These are phyloP conservation scores for Beris chalybata DNA, from an alignment of 2,888 invertebrate species.

Conservation along the genomic window DNA sequence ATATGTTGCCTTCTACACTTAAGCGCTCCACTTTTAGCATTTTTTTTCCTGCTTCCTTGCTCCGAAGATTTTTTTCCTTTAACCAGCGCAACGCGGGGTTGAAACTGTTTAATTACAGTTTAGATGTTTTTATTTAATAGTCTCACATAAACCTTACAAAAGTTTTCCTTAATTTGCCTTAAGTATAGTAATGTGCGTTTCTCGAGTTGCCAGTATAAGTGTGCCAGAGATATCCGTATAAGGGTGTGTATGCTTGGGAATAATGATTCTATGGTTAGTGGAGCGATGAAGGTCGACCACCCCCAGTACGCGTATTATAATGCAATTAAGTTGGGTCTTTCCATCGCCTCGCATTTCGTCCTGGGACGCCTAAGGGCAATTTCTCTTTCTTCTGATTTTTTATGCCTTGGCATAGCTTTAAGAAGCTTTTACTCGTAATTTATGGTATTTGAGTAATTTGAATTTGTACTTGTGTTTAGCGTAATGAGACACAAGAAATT, in stretches of 20 bases:
- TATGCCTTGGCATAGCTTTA: no score
- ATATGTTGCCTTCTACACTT: conserved; percentile 34
- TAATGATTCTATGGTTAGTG: not conserved
- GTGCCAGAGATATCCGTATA: no score
- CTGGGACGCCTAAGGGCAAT: not conserved
- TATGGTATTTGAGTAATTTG: no score
- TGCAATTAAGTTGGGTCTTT: not conserved
- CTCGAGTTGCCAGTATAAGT: no score
- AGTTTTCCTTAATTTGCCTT: conserved; percentile 1
- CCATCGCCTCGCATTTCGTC: not conserved
- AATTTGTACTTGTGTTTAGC: no score
- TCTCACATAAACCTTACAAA: conserved; percentile 8
- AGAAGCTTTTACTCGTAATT: no score
- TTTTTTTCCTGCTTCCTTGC: no score
- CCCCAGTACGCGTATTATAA: not conserved
- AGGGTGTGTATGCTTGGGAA: no score
- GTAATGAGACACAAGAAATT: no score
- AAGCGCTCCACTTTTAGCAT: conserved; percentile 1
- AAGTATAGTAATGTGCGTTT: not conserved
- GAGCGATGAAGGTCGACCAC: not conserved
- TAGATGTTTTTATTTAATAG: conserved; percentile 34
- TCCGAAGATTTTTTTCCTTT: not conserved
- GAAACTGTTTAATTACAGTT: conserved; percentile 34
- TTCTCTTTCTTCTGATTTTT: conserved; percentile 1
- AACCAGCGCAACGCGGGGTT: not conserved